These are phyloP conservation scores for Pristionchus mayeri DNA, from an alignment of 2,888 invertebrate genomes.

Conservation along the genomic window DNA sequence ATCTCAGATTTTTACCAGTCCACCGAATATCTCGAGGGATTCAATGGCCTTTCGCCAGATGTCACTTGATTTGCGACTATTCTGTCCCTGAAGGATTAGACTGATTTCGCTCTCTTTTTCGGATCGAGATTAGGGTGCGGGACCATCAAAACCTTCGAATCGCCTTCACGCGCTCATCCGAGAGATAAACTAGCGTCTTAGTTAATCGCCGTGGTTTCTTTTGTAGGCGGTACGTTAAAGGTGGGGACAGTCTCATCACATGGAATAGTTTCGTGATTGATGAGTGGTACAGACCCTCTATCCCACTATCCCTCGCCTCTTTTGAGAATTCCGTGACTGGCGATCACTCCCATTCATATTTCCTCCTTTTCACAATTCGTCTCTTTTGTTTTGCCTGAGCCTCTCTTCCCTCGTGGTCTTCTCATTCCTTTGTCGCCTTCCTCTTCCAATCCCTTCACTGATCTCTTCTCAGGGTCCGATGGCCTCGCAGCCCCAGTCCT, in stretches of 20 bases:
- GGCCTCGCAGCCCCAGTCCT: conserved; percentile 19
- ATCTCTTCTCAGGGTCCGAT: conserved; percentile 18
- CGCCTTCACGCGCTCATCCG: too few species aligned
- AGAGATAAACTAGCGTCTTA: not conserved
- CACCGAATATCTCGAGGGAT: not conserved
- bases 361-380: conserved; percentile 30
- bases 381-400: not conserved
- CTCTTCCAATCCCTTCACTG: not conserved
- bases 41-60: conserved; percentile 33
- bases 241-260: not conserved
- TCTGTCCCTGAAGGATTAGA: conserved; percentile 9
- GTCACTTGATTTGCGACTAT: not conserved
- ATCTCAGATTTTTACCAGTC: not conserved
- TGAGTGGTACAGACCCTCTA: not conserved
- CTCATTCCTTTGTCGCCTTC: not conserved
- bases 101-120: conserved; percentile 1
- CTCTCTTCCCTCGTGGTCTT: not conserved
- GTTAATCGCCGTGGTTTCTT: not conserved
- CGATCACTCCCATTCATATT: not conserved
- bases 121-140: not conserved
- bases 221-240: not conserved
- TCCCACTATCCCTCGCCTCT: not conserved
- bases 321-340: not conserved
- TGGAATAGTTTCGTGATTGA: not conserved
- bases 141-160: not conserved